phyloP scores from a whole-genome alignment of 2,888 invertebrate species.

The Caenorhabditis macrosperma region DNA sequence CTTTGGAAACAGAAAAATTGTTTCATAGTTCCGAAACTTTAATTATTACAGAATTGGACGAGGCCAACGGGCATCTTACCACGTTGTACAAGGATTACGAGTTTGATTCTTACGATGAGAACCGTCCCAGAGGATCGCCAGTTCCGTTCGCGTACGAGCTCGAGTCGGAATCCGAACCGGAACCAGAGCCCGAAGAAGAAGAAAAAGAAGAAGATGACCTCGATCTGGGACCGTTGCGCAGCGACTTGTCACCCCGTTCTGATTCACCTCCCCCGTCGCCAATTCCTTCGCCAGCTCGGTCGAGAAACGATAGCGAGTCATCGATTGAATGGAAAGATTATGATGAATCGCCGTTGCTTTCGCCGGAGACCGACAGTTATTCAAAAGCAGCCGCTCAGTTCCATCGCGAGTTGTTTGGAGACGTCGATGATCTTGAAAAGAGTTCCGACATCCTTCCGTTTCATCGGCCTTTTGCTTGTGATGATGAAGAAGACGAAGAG shows the following conservation, averaged over 20 bases:
- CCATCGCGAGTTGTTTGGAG: conserved; percentile 2
- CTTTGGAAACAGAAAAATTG: not conserved
- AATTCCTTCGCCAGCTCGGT: not conserved
- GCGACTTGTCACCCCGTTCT: conserved; percentile 5
- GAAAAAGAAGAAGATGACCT: conserved; percentile 12
- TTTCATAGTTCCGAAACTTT: too few species aligned
- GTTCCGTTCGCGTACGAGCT: conserved; percentile 4
- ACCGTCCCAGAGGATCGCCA: conserved; percentile 25
- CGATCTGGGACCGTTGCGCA: not conserved
- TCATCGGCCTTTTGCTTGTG: not conserved
- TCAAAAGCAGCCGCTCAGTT: not conserved
- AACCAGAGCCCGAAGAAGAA: conserved; percentile 13
- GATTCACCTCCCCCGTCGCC: conserved; percentile 3
- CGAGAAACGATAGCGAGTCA: conserved; percentile 30
- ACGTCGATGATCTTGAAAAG: conserved; percentile 27
- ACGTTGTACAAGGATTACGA: conserved; percentile 27
- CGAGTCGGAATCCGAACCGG: conserved; percentile 16
- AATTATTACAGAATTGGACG: conserved; percentile 32
- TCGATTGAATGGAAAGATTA: conserved; percentile 30
- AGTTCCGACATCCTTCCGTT: conserved; percentile 22
- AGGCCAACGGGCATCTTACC: conserved; percentile 8
- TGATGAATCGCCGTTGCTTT: conserved; percentile 30
- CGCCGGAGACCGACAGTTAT: conserved; percentile 14
- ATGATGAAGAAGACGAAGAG: not conserved
- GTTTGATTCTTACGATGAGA: conserved; percentile 43